These are phyloP conservation scores for Marronus borbonicus DNA, from an alignment of 2,888 invertebrate genomes.

Conservation along the genomic window DNA sequence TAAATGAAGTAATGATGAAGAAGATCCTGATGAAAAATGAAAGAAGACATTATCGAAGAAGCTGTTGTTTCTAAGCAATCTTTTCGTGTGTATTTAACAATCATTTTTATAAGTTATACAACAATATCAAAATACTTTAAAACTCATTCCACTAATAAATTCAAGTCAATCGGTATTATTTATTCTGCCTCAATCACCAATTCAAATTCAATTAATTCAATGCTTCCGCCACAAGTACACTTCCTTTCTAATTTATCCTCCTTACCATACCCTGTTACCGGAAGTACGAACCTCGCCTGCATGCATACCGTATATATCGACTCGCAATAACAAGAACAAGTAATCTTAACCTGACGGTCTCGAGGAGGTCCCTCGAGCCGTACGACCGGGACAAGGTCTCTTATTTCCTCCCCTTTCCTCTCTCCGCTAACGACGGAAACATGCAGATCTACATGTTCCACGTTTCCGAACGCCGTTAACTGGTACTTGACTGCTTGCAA, in stretches of 20 bases:
- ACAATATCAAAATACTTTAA: too few relatives aligned
- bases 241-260: background rate
- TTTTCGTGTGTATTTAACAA: too few relatives aligned
- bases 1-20: too few relatives aligned
- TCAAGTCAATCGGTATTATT: too few relatives aligned
- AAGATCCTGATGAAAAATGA: too few relatives aligned
- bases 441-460: constrained; percentile 16
- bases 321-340: background rate
- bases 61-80: too few relatives aligned
- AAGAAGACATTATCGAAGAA: too few relatives aligned
- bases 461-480: background rate
- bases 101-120: too few relatives aligned
- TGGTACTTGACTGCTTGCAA: background rate
- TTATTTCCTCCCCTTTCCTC: background rate
- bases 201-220: too few relatives aligned
- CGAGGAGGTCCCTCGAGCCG: background rate
- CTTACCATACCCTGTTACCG: background rate
- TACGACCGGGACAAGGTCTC: background rate
- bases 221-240: too few relatives aligned
- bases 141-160: too few relatives aligned
- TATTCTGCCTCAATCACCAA: too few relatives aligned
- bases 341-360: constrained; percentile 1
- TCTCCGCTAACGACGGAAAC: background rate
- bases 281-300: background rate
- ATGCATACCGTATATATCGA: background rate